Percentiles rank a stretch among this genome's conserved stretches.
Evolutionary conservation across 2,888 invertebrate genomes (phyloP).

Genomic region (Drosophila formosana): DNA sequence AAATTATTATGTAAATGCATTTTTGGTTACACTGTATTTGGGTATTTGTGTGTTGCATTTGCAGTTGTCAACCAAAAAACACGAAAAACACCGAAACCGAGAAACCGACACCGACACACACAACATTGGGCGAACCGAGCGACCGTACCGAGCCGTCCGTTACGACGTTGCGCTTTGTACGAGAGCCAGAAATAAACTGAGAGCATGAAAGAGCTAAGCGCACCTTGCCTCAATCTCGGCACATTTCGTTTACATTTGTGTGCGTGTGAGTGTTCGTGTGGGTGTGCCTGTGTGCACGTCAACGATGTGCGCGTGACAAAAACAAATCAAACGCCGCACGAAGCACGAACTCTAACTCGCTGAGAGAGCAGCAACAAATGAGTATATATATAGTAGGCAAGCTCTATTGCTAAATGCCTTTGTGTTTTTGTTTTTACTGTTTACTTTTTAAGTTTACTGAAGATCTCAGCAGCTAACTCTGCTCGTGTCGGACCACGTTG

Average conservation of each 20-base stretch:
- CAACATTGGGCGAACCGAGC: slow-evolving; percentile 47
- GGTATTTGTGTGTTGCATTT: slow-evolving; percentile 45
- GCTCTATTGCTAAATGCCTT: neutral
- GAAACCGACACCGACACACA: slow-evolving; percentile 52
- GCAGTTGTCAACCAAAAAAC: slow-evolving; percentile 55
- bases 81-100: slow-evolving; percentile 51
- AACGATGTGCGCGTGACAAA: slow-evolving; percentile 61
- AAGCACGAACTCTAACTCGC: slow-evolving; percentile 20
- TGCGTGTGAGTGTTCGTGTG: slow-evolving; percentile 42
- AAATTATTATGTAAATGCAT: slow-evolving; percentile 49
- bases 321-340: slow-evolving; percentile 49
- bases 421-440: neutral
- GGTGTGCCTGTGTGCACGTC: slow-evolving; percentile 48
- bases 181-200: slow-evolving; percentile 83
- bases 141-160: slow-evolving; percentile 65
- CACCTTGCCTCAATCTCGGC: slow-evolving; percentile 77
- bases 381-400: neutral
- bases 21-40: slow-evolving; percentile 48
- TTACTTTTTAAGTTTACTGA: neutral
- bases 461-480: slow-evolving; percentile 1
- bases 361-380: neutral
- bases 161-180: slow-evolving; percentile 78
- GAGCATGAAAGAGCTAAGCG: slow-evolving; percentile 75
- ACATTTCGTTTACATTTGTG: slow-evolving; percentile 54
- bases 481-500: neutral